A percentile compares a stretch with the other conserved stretches of the same genome.
phyloP scores from a whole-genome alignment of 2,113 vertebrate species.

The Aspiorhynchus laticeps region DNA sequence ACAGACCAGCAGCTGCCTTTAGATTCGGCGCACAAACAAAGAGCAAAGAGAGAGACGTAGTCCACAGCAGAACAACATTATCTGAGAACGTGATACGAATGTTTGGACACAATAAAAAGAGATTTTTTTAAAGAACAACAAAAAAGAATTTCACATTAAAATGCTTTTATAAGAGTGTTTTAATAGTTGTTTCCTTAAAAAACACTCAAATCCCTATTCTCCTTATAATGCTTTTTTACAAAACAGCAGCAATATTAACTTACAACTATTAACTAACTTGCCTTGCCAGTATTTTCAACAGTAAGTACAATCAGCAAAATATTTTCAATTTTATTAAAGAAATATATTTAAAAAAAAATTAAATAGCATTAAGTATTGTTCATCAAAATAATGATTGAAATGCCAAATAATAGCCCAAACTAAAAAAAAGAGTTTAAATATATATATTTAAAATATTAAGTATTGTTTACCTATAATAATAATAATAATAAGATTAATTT shows the following conservation, averaged over 20 bases:
- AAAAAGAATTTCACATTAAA: not conserved
- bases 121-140: not conserved
- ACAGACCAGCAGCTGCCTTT: slow-evolving; percentile 87
- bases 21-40: slow-evolving; percentile 83
- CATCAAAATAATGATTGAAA: not conserved
- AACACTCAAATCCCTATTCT: not conserved
- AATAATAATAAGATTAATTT: not conserved
- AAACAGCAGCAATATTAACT: not conserved
- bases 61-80: slow-evolving; percentile 27
- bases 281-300: not conserved
- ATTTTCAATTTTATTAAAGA: too few relatives aligned
- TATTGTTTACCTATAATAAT: not conserved
- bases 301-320: not conserved
- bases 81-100: not conserved
- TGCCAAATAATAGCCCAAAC: not conserved
- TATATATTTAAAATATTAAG: not conserved
- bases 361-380: not conserved
- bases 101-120: not conserved
- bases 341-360: too few relatives aligned
- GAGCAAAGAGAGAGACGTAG: slow-evolving; percentile 59
- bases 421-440: not conserved
- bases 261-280: not conserved
- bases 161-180: not conserved
- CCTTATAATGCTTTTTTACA: not conserved
- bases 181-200: not conserved